Percentiles rank a stretch among this genome's conserved stretches.
These are phyloP conservation scores for Meandrusa payeni DNA, from an alignment of 2,888 invertebrate species.

Conservation along the genomic window DNA sequence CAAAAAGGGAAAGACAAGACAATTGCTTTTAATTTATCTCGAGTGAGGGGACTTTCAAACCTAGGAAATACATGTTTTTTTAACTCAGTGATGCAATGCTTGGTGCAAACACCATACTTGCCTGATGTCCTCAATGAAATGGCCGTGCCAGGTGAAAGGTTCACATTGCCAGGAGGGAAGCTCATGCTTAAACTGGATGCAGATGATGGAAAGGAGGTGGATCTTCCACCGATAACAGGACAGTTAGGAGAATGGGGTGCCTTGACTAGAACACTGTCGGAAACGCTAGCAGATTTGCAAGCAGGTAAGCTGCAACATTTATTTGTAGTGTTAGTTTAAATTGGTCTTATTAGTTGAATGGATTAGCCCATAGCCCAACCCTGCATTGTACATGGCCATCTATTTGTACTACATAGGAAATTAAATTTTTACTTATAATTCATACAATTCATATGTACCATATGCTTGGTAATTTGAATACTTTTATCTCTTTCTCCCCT, in stretches of 20 bases:
- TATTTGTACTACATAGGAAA: too few relatives aligned
- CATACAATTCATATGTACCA: too few relatives aligned
- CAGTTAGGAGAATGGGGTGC: conserved; percentile 85
- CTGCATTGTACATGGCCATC: too few relatives aligned
- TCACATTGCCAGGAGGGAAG: conserved; percentile 87
- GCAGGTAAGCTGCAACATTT: conserved; percentile 50
- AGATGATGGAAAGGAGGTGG: conserved; percentile 73
- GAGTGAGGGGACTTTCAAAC: conserved; percentile 91
- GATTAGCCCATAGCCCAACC: too few relatives aligned
- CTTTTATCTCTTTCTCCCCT: too few relatives aligned
- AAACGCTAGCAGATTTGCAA: conserved; percentile 86
- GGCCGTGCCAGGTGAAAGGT: conserved; percentile 84
- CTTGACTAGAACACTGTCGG: conserved; percentile 84
- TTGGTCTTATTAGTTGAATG: too few relatives aligned
- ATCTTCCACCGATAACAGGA: conserved; percentile 83
- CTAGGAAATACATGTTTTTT: conserved; percentile 98
- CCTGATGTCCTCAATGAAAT: conserved; percentile 86
- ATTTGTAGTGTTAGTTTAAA: too few relatives aligned
- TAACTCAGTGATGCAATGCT: conserved; percentile 96
- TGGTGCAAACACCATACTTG: conserved; percentile 92
- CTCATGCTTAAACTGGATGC: conserved; percentile 68
- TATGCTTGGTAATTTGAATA: too few relatives aligned
- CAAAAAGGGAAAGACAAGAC: conserved; percentile 61
- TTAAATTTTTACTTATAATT: too few relatives aligned
- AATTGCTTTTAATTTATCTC: conserved; percentile 60